These are phyloP conservation scores for Parazoanthus swiftii DNA, from an alignment of 92 coral and sea anemone species.

Conservation along the genomic window DNA sequence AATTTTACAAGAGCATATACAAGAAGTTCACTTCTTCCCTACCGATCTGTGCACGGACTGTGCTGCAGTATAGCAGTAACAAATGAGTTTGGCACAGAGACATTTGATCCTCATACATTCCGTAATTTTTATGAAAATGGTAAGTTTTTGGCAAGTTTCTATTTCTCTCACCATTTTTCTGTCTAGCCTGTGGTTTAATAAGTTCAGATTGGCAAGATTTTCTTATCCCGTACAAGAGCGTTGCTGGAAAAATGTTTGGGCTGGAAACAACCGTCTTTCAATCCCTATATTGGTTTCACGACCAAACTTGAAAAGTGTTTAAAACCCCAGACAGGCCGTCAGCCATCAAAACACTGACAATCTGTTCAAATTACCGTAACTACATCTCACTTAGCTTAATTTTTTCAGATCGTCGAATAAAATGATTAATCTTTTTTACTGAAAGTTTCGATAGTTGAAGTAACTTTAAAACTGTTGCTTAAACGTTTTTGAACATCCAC, in stretches of 20 bases:
- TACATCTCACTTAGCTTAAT: too few relatives aligned
- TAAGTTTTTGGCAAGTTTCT: background rate
- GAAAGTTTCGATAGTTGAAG: too few relatives aligned
- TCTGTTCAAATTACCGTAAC: too few relatives aligned
- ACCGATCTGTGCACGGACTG: background rate
- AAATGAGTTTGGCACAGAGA: conserved; percentile 28
- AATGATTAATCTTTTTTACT: too few relatives aligned
- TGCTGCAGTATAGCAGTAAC: conserved; percentile 30
- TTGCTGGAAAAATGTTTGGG: too few relatives aligned
- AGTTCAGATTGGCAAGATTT: background rate
- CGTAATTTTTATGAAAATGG: background rate
- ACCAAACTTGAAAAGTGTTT: background rate
- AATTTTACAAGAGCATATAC: background rate
- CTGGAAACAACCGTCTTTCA: background rate
- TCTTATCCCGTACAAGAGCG: background rate
- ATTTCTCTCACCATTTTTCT: background rate
- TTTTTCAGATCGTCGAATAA: too few relatives aligned
- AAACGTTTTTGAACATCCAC: too few relatives aligned
- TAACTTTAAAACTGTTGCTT: too few relatives aligned
- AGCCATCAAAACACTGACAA: too few relatives aligned
- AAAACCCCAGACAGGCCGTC: too few relatives aligned
- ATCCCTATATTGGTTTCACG: background rate
- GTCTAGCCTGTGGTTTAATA: background rate
- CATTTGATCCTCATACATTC: background rate
- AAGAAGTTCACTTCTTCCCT: background rate